These are phyloP conservation scores for Acheta domesticus DNA, from an alignment of 2,888 invertebrate genomes.

Conservation along the genomic window DNA sequence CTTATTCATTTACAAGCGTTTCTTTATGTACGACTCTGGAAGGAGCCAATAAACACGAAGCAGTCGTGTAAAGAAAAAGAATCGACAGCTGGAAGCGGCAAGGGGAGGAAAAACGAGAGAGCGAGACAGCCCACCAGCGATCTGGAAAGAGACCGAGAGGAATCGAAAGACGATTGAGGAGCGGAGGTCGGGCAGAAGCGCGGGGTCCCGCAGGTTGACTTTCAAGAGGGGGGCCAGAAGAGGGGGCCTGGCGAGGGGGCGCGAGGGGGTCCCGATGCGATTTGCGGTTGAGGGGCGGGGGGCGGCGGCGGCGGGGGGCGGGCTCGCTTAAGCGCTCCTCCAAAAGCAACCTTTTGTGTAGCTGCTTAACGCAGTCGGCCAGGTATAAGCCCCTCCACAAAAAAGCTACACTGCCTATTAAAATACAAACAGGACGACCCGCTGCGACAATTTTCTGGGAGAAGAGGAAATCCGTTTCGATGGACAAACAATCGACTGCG, in stretches of 20 bases:
- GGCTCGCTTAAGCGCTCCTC: not conserved
- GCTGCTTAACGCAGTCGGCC: slow-evolving; percentile 1
- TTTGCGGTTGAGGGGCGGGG: not conserved
- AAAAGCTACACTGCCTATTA: slow-evolving; percentile 18
- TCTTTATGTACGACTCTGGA: not conserved
- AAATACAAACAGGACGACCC: slow-evolving; percentile 18
- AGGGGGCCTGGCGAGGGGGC: not conserved
- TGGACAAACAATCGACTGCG: slow-evolving; percentile 18
- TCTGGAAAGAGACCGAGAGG: too few relatives aligned
- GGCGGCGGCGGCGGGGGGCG: not conserved
- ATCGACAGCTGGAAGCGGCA: not conserved
- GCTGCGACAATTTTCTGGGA: slow-evolving; percentile 9
- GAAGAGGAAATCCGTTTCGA: slow-evolving; percentile 7
- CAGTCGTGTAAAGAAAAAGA: not conserved
- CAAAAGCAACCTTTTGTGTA: slow-evolving; percentile 6
- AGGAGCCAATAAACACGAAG: not conserved
- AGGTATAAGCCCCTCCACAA: slow-evolving; percentile 18
- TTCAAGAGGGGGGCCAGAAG: not conserved
- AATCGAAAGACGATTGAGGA: too few relatives aligned
- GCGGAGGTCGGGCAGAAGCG: too few relatives aligned
- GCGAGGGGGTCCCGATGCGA: not conserved
- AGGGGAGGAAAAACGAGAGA: not conserved
- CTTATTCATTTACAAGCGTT: not conserved
- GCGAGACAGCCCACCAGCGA: not conserved
- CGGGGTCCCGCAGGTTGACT: not conserved